Conservation (phyloP, 2,888 invertebrate species). For the Anorthoa munda region DNA sequence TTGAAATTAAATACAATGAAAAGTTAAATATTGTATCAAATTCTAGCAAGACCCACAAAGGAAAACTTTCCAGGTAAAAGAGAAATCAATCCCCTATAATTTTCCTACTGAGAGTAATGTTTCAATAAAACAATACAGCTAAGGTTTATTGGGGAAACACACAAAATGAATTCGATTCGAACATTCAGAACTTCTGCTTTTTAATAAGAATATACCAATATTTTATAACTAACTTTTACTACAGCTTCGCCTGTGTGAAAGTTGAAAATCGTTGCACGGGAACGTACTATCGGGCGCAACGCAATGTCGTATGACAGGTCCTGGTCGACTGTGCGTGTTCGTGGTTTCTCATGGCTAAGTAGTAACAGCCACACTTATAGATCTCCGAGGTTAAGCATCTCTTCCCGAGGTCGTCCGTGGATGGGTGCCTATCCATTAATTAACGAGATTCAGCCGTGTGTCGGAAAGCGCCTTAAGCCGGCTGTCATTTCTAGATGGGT, state of each 20-base stretch:
- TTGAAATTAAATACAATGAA: too few relatives aligned
- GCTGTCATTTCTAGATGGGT: too few relatives aligned
- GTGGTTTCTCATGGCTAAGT: not conserved
- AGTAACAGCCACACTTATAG: not conserved
- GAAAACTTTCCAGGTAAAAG: not conserved
- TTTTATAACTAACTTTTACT: too few relatives aligned
- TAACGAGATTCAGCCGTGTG: too few relatives aligned
- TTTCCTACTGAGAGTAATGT: not conserved
- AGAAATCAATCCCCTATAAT: not conserved
- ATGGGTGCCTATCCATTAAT: too few relatives aligned
- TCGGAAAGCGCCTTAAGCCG: too few relatives aligned
- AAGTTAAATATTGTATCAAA: not conserved
- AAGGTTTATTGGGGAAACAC: not conserved
- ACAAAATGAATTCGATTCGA: not conserved
- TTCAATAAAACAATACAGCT: not conserved
- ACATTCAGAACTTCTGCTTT: not conserved
- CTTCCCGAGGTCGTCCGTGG: not conserved
- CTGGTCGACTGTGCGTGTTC: not conserved
- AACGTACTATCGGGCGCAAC: too few relatives aligned
- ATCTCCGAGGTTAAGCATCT: not conserved
- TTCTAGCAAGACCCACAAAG: too few relatives aligned
- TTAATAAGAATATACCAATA: too few relatives aligned
- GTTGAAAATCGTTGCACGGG: too few relatives aligned
- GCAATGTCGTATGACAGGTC: too few relatives aligned
- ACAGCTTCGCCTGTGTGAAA: too few relatives aligned